Percentiles rank a stretch among this genome's conserved stretches.
Conservation (phyloP, 2,888 invertebrate genomes). For the Theretra japonica region DNA sequence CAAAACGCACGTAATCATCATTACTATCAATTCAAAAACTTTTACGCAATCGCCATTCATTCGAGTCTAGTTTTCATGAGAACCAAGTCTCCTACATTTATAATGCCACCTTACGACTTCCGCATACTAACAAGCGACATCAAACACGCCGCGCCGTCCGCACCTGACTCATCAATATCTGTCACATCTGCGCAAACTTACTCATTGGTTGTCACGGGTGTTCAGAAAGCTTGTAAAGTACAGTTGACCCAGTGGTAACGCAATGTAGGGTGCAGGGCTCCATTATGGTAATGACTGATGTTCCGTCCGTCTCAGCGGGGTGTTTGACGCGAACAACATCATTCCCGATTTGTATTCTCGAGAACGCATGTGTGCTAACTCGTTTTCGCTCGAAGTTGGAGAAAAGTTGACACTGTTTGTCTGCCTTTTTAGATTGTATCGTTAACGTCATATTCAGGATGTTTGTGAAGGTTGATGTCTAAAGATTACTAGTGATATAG, state of each 20-base stretch:
- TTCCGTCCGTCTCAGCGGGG: slow-evolving; percentile 4
- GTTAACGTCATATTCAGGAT: too few relatives aligned
- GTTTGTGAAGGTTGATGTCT: too few relatives aligned
- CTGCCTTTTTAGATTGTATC: background rate
- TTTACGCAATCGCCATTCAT: too few relatives aligned
- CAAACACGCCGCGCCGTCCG: background rate
- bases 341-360: slow-evolving; percentile 7
- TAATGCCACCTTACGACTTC: background rate
- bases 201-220: slow-evolving; percentile 17
- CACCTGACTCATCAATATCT: slow-evolving; percentile 16
- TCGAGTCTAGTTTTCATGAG: too few relatives aligned
- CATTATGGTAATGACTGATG: slow-evolving; percentile 42
- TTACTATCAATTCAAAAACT: too few relatives aligned
- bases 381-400: background rate
- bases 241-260: slow-evolving; percentile 32
- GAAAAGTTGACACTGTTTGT: background rate
- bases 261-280: slow-evolving; percentile 32
- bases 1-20: too few relatives aligned
- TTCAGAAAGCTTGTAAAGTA: slow-evolving; percentile 31
- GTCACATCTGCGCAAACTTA: slow-evolving; percentile 14
- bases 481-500: too few relatives aligned
- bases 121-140: background rate
- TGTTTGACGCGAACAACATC: slow-evolving; percentile 16
- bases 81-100: too few relatives aligned
- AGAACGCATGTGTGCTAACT: slow-evolving; percentile 15